Evolutionary conservation across 2,113 vertebrate species (phyloP).

Genomic region (Chiloscyllium plagiosum): DNA sequence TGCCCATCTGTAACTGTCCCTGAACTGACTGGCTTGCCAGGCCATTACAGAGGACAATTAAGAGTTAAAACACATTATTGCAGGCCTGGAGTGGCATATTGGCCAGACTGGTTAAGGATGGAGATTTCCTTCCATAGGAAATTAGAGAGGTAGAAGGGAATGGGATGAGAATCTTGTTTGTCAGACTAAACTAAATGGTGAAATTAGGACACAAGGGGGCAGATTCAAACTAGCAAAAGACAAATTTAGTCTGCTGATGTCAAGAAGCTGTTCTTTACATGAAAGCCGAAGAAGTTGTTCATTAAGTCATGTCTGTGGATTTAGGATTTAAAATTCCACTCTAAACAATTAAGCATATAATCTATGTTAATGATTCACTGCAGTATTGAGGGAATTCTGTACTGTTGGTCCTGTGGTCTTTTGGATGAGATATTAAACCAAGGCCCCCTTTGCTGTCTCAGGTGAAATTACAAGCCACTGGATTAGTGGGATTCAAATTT

Average conservation of each 20-base stretch:
- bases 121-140: too few species aligned
- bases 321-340: neutral
- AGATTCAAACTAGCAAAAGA: neutral
- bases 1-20: too few species aligned
- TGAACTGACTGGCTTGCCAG: too few species aligned
- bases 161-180: neutral
- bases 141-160: neutral
- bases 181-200: neutral
- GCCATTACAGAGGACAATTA: too few species aligned
- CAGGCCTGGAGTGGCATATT: too few species aligned
- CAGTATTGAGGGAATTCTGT: neutral
- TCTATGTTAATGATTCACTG: neutral
- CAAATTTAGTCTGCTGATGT: neutral
- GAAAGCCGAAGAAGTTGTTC: neutral
- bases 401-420: neutral
- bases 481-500: too few species aligned
- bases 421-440: neutral
- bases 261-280: neutral
- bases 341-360: too few species aligned
- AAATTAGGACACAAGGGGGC: too few species aligned
- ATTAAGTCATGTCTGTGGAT: neutral
- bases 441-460: neutral
- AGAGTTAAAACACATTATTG: too few species aligned
- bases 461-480: neutral
- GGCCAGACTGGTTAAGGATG: too few species aligned